Base-by-base conservation (phyloP, 2,113 vertebrate genomes). In the Pygoscelis adeliae region DNA sequence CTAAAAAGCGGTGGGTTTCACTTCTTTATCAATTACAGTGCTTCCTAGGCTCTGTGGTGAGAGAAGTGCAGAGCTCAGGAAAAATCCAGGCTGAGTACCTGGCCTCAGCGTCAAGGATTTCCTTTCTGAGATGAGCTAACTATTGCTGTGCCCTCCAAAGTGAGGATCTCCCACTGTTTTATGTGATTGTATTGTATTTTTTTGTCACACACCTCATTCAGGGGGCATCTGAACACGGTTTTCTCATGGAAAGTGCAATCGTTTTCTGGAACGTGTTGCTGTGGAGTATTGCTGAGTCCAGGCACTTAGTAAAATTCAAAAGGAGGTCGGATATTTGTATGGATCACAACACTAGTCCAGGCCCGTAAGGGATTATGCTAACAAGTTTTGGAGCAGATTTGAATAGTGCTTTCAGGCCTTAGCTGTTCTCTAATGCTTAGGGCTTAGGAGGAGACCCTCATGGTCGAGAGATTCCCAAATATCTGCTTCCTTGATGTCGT, bases 151-250 rank as follows among this genome's bases (percentile, higher is more conserved):
- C 47, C 94, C 53, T 93, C 89, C 74, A 73, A 86, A 95, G 42
- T 47, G 61, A 93, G 86, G 86, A 77, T 93, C 83, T 93, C 94
- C 93, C 83, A 52, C 93, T 89, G 94, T 61, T 96, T 96, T 93
- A 92, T 95, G 94, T 69, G 91, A 88, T 52, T 86, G 40, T 72
- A 29, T 30, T 65, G 52, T 16, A 1, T 78, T 78, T 91, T 91
- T 11, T 59, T 89, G 79, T 89, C 83, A 65, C 74, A 62, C 89
- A 93, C 95, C 80, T 96, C 93, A 90, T 95, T 95, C 44, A 61
- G 73, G 42, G 62, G 32, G 27, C 11, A 79, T 83, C 53, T 69
- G 92, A 86, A 46, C 50, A 80, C 2, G 6, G 4, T 86, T 95
- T 92, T 87, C 88, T 95, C 67, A 83, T 32, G 83, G 83, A 76